These are phyloP conservation scores for Lutraria lutraria DNA, from an alignment of 2,888 invertebrate species.

Conservation along the genomic window DNA sequence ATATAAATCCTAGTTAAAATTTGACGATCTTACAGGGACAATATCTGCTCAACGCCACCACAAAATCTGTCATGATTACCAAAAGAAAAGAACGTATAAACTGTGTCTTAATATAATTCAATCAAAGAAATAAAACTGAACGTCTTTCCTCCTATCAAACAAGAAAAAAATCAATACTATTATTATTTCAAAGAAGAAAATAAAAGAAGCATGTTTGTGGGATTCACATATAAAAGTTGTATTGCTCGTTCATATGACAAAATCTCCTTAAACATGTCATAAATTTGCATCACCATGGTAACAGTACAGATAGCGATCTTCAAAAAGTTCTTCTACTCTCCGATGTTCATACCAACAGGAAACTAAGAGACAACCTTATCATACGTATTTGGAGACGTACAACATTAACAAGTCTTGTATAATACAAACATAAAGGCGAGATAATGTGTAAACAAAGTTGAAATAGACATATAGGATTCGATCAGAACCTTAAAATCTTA, in stretches of 20 bases:
- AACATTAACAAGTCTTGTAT: background rate
- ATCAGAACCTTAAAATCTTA: background rate
- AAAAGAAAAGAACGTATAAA: background rate
- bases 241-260: constrained; percentile 30
- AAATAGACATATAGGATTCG: background rate
- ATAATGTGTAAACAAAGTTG: background rate
- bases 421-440: background rate
- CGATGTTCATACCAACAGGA: constrained; percentile 15
- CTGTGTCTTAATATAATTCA: background rate
- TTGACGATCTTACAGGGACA: background rate
- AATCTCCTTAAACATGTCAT: constrained; percentile 28
- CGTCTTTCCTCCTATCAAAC: background rate
- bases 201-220: constrained; percentile 1
- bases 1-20: background rate
- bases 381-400: background rate
- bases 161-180: constrained; percentile 13
- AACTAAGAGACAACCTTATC: background rate
- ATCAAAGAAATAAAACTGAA: background rate
- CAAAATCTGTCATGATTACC: background rate
- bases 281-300: constrained; percentile 35
- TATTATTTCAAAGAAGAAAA: constrained; percentile 20
- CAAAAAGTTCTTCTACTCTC: constrained; percentile 9
- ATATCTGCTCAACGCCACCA: background rate
- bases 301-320: constrained; percentile 19
- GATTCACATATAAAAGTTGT: constrained; percentile 23